phyloP scores from a whole-genome alignment of 2,797 vertebrate genomes.

The Pseudochirops cupreus region DNA sequence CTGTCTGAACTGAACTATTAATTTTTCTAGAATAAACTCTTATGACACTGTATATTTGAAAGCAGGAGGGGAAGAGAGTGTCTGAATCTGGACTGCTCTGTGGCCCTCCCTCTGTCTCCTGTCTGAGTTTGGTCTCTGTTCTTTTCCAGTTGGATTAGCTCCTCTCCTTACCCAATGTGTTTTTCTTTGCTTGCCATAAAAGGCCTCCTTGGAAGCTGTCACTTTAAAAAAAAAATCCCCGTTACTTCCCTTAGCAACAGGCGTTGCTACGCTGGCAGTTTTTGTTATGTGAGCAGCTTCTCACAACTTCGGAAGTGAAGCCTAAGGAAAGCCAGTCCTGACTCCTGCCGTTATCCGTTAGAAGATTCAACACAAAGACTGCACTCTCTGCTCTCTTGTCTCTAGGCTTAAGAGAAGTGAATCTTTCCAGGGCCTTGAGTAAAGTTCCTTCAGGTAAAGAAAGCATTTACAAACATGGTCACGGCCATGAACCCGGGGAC shows the following conservation, averaged over 20 bases:
- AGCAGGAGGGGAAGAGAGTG: fast-evolving
- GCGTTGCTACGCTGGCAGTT: constrained; percentile 76
- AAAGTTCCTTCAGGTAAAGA: constrained; percentile 54
- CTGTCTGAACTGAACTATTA: not conserved
- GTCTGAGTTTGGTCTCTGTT: not conserved
- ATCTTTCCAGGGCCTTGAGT: constrained; percentile 30
- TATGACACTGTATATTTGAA: not conserved
- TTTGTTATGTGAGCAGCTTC: constrained; percentile 41
- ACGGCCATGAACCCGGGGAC: not conserved
- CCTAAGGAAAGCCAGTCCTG: constrained; percentile 41
- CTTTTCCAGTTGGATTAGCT: not conserved
- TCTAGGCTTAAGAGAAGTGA: constrained; percentile 42
- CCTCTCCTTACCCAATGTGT: not conserved
- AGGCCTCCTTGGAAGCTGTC: constrained; percentile 56
- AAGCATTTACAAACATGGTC: constrained; percentile 7
- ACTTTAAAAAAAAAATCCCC: constrained; percentile 80
- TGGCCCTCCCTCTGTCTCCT: not conserved
- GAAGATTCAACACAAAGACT: not conserved
- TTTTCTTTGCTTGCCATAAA: not conserved
- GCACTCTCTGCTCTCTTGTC: not conserved
- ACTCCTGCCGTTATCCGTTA: constrained; percentile 38
- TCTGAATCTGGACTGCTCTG: not conserved
- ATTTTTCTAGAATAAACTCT: constrained; percentile 1
- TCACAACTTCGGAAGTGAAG: constrained; percentile 47
- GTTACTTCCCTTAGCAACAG: constrained; percentile 66